Evolutionary conservation across 2,888 invertebrate genomes (phyloP).

Genomic region (Magallana nippona): DNA sequence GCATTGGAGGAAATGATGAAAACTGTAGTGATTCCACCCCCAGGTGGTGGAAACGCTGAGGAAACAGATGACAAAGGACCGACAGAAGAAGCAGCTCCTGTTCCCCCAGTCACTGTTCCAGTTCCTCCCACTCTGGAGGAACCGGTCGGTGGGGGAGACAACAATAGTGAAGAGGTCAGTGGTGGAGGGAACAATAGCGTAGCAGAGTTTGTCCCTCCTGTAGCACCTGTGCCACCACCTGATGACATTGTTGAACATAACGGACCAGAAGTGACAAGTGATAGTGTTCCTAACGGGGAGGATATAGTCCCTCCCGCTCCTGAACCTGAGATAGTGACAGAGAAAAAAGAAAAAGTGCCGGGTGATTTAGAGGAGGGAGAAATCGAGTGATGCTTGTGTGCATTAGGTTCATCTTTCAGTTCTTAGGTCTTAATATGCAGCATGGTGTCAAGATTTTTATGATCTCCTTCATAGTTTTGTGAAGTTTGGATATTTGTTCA

Average conservation of each 20-base stretch:
- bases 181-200: background rate
- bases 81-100: slow-evolving; percentile 33
- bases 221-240: background rate
- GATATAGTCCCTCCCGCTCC: slow-evolving; percentile 1
- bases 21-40: slow-evolving; percentile 40
- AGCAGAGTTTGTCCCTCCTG: background rate
- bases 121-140: background rate
- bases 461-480: slow-evolving; percentile 17
- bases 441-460: background rate
- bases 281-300: slow-evolving; percentile 38
- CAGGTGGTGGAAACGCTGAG: slow-evolving; percentile 49
- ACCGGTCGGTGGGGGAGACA: background rate
- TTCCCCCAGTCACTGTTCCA: background rate
- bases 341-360: slow-evolving; percentile 48
- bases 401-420: background rate
- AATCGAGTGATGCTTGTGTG: slow-evolving; percentile 51
- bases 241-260: slow-evolving; percentile 12
- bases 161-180: background rate
- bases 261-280: slow-evolving; percentile 39
- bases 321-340: slow-evolving; percentile 36
- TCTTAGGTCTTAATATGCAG: background rate
- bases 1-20: slow-evolving; percentile 42
- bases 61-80: slow-evolving; percentile 35
- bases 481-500: slow-evolving; percentile 24
- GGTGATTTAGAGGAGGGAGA: slow-evolving; percentile 65